phyloP scores from a whole-genome alignment of 2,888 invertebrate genomes.

The Stenoptilia bipunctidactyla region DNA sequence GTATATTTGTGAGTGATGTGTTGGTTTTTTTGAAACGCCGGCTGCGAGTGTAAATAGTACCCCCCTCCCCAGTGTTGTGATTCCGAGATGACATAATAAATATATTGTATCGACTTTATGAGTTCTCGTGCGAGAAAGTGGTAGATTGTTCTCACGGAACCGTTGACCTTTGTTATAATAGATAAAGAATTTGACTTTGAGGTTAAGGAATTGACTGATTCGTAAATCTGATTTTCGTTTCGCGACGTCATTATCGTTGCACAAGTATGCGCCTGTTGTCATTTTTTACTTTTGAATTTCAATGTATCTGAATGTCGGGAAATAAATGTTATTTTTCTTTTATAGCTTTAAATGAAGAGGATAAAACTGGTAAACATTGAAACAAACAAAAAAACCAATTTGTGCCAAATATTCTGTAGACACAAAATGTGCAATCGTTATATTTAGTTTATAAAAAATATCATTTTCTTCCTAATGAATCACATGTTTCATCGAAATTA shows the following conservation, averaged over 20 bases:
- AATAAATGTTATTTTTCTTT: too few relatives aligned
- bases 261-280: too few relatives aligned
- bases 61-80: slow-evolving; percentile 60
- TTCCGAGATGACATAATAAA: slow-evolving; percentile 36
- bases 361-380: slow-evolving; percentile 9
- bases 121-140: too few relatives aligned
- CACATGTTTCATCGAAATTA: too few relatives aligned
- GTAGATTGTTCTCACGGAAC: slow-evolving; percentile 21
- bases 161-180: slow-evolving; percentile 29
- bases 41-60: slow-evolving; percentile 46
- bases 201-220: slow-evolving; percentile 46
- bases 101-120: slow-evolving; percentile 6
- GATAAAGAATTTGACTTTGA: slow-evolving; percentile 20
- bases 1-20: slow-evolving; percentile 54
- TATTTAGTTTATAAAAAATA: too few relatives aligned
- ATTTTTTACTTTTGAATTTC: too few relatives aligned
- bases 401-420: slow-evolving; percentile 67
- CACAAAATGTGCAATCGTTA: too few relatives aligned
- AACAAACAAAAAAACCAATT: slow-evolving; percentile 27
- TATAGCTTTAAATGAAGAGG: too few relatives aligned
- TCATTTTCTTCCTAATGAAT: too few relatives aligned
- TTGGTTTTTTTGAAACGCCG: slow-evolving; percentile 27
- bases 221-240: slow-evolving; percentile 22
- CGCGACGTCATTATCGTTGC: slow-evolving; percentile 6
- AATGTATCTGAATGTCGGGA: too few relatives aligned